Base-by-base conservation (phyloP, 1,140 invertebrate genomes). In the Schlechtendalia chinensis region DNA sequence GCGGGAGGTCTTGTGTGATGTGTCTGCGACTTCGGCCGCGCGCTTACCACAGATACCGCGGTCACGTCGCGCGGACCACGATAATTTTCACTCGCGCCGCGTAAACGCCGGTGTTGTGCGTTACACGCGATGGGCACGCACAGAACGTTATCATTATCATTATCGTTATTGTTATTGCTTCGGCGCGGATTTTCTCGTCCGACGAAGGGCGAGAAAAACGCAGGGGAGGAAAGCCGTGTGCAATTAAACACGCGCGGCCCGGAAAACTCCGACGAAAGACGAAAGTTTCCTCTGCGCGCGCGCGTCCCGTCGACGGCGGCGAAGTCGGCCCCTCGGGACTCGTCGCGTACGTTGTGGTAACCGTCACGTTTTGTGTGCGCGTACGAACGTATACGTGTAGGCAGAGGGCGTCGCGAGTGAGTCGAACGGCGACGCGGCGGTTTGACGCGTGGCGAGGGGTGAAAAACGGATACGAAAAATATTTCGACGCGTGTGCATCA, bases 171-270 rank as follows among this genome's bases (percentile, higher is more conserved):
- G 24, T 39, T 39, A 39, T 8, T 3, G 32, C 32, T 3, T 39
- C 8, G 17, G 59, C 24, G 59, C 59, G 59, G 8, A 39, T 39
- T 39, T 61, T 61, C 24, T 59, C 59, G 59, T 61, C 24, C 17
- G 59, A 29, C 1, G 6, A 27, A 14, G 59, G 59, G 16, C 14
- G 24, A 39, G 59, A 61, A 27, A 61, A 61, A 61, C 22, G 58
- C 16, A 24, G 58, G 22, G 16, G 58, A 16, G 16, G 58, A 27
- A 24, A 14, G 22, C 12, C 24, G 59, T 27, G 17, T 61, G 27
- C 27, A 61, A 61, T 61, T 61, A 61, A 27, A 61, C 59, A 61
- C 27, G 59, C 59, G 24, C 59, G 24, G 59, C 59, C 24, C 59
- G 22, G 59, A 24, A 61, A 61, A 61, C 24, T 24, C 27, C 59